A percentile compares a stretch with the other conserved stretches of the same genome.
These are phyloP conservation scores for Coregonus clupeaformis DNA, from an alignment of 2,113 vertebrate genomes.

Conservation along the genomic window DNA sequence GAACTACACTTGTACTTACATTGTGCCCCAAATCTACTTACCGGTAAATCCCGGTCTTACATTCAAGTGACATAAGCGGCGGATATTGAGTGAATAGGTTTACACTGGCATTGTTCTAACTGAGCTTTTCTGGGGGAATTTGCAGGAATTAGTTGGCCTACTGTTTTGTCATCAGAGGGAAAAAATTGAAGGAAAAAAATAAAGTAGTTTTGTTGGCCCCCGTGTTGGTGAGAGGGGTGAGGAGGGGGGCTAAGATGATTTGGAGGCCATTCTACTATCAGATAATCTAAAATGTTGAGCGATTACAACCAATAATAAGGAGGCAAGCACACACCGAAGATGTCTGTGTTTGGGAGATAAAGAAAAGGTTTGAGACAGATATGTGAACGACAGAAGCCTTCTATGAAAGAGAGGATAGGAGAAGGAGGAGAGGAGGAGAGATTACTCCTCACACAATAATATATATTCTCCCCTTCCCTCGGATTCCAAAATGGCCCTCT, in stretches of 20 bases:
- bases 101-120: conserved; percentile 64
- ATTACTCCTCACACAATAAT: conserved; percentile 64
- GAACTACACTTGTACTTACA: conserved; percentile 66
- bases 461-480: conserved; percentile 30
- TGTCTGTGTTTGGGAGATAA: conserved; percentile 71
- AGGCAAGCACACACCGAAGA: conserved; percentile 57
- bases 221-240: background rate
- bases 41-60: conserved; percentile 68
- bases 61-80: conserved; percentile 64
- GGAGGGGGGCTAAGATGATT: conserved; percentile 66
- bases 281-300: conserved; percentile 72
- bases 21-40: conserved; percentile 74
- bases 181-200: conserved; percentile 60
- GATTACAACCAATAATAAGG: conserved; percentile 73
- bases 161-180: conserved; percentile 50
- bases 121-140: conserved; percentile 64
- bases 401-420: conserved; percentile 54
- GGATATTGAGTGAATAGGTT: conserved; percentile 67
- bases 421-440: conserved; percentile 44
- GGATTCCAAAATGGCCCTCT: conserved; percentile 44
- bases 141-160: conserved; percentile 57
- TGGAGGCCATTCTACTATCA: conserved; percentile 63
- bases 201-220: conserved; percentile 42
- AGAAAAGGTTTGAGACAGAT: conserved; percentile 39
- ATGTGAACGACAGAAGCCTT: conserved; percentile 40